phyloP scores from a whole-genome alignment of 2,888 invertebrate genomes.

The Rhabditophanes sp. region DNA sequence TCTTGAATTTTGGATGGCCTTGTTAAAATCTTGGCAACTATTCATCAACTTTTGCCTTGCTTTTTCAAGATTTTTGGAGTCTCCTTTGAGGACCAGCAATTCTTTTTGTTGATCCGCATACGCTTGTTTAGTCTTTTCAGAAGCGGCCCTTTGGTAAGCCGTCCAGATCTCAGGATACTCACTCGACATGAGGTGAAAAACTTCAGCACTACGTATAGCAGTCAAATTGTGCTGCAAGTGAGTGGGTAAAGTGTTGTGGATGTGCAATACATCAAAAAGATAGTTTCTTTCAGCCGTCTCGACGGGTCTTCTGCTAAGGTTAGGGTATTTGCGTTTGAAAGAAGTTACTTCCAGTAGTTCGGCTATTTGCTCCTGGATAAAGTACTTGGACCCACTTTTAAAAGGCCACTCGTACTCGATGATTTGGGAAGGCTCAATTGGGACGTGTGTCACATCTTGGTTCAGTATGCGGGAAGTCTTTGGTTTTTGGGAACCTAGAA shows the following conservation, averaged over 20 bases:
- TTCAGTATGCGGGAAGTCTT: slow-evolving; percentile 5
- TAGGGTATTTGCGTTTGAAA: slow-evolving; percentile 67
- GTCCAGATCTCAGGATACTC: slow-evolving; percentile 89
- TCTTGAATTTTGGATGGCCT: slow-evolving; percentile 14
- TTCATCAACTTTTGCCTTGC: too few species aligned
- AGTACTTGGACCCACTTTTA: slow-evolving; percentile 35
- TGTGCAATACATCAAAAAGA: slow-evolving; percentile 51
- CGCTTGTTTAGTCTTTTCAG: slow-evolving; percentile 45
- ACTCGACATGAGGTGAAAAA: slow-evolving; percentile 79
- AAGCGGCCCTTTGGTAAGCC: slow-evolving; percentile 42
- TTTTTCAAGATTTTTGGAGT: too few species aligned
- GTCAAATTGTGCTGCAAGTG: slow-evolving; percentile 30
- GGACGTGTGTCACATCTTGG: slow-evolving; percentile 9
- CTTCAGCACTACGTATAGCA: slow-evolving; percentile 52
- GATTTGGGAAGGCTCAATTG: slow-evolving; percentile 24
- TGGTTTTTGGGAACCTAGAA: slow-evolving; percentile 6
- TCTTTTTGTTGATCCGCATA: slow-evolving; percentile 46
- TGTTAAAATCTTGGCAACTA: slow-evolving; percentile 21
- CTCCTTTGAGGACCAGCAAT: too few species aligned
- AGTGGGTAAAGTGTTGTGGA: slow-evolving; percentile 13
- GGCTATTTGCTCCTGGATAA: slow-evolving; percentile 64
- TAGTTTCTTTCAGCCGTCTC: slow-evolving; percentile 80
- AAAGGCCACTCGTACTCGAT: slow-evolving; percentile 42
- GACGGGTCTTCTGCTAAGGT: slow-evolving; percentile 26
- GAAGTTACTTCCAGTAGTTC: slow-evolving; percentile 84